These are phyloP conservation scores for Chironex yamaguchii DNA, from an alignment of 30 jellyfish, hydroid and myxozoan genomes.

Conservation along the genomic window DNA sequence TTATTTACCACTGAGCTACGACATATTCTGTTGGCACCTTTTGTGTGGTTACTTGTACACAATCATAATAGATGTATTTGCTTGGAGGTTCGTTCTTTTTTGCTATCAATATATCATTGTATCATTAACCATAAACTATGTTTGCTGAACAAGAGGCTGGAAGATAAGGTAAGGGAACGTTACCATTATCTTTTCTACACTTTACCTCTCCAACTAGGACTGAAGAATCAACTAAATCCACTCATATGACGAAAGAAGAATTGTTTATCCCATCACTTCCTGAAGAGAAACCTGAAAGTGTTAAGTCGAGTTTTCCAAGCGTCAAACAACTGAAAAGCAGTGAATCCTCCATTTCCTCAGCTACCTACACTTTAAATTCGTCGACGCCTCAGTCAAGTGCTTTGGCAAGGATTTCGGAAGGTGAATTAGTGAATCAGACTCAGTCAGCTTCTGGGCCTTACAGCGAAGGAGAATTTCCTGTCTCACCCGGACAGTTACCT, in stretches of 20 bases:
- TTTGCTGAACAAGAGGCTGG: too few species aligned
- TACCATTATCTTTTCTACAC: not conserved
- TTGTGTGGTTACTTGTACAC: too few species aligned
- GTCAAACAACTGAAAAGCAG: not conserved
- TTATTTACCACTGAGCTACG: too few species aligned
- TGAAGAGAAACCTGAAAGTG: not conserved
- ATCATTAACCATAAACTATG: too few species aligned
- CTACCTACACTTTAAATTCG: not conserved
- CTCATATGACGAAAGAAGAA: conserved; percentile 8
- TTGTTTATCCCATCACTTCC: conserved; percentile 46
- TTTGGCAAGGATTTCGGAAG: conserved; percentile 86
- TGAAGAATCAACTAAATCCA: conserved; percentile 43
- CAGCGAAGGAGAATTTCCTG: conserved; percentile 91
- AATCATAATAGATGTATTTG: too few species aligned
- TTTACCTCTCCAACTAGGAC: conserved; percentile 19
- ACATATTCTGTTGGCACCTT: too few species aligned
- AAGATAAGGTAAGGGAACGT: too few species aligned
- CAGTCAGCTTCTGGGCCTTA: conserved; percentile 59
- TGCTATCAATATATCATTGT: too few species aligned
- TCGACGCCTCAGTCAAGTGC: conserved; percentile 75
- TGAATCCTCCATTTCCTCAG: not conserved
- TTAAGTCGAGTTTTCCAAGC: not conserved
- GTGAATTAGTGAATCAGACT: conserved; percentile 77
- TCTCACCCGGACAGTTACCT: conserved; percentile 68
- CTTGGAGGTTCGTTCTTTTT: too few species aligned